These are phyloP conservation scores for Phytoseiulus persimilis DNA, from an alignment of 2,888 invertebrate species.

Conservation along the genomic window DNA sequence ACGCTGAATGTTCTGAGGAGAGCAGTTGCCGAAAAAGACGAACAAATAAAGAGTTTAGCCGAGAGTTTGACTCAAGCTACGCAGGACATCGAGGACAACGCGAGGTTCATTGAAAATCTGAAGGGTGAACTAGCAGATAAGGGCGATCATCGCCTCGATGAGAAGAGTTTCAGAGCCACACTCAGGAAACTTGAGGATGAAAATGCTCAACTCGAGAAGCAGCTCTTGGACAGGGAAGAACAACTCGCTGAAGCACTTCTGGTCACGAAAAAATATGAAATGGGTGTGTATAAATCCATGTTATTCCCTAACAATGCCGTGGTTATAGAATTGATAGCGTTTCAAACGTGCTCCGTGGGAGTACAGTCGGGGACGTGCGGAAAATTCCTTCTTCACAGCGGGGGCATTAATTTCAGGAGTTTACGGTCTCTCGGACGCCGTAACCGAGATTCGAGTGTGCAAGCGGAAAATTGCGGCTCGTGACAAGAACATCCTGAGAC, in stretches of 20 bases:
- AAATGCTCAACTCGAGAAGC: constrained; percentile 21
- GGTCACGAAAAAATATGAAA: constrained; percentile 23
- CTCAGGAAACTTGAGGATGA: constrained; percentile 9
- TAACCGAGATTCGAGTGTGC: constrained; percentile 13
- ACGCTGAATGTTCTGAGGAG: constrained; percentile 18
- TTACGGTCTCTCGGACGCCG: constrained; percentile 13
- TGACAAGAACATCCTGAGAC: constrained; percentile 19
- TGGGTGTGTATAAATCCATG: background rate
- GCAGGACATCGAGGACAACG: constrained; percentile 11
- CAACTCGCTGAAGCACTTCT: constrained; percentile 23
- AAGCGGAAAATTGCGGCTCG: constrained; percentile 20
- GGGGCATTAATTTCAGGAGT: background rate
- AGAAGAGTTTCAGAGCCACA: background rate
- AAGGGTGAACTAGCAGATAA: background rate
- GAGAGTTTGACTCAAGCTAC: constrained; percentile 17
- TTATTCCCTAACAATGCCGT: no score
- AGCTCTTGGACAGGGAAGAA: constrained; percentile 25
- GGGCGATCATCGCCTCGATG: constrained; percentile 13
- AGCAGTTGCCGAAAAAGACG: constrained; percentile 16
- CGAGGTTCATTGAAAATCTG: constrained; percentile 17
- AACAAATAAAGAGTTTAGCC: constrained; percentile 21
- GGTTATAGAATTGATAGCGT: no score
- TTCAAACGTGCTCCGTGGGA: no score
- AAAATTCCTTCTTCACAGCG: no score
- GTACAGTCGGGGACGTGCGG: no score